These are phyloP conservation scores for Pseudomyrmex concolor DNA, from an alignment of 1,140 invertebrate species.

Conservation along the genomic window DNA sequence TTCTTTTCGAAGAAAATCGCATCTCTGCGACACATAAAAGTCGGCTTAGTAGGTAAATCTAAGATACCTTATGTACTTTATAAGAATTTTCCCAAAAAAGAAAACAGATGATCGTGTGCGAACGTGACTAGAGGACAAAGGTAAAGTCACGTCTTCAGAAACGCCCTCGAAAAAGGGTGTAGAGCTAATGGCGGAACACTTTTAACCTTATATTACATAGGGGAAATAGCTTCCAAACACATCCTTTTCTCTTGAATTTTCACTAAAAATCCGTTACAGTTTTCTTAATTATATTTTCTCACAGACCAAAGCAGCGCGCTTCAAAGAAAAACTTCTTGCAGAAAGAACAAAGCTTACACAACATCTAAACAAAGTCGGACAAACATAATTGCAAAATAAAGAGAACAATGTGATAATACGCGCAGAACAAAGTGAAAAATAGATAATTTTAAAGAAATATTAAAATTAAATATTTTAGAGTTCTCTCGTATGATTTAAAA, in stretches of 20 bases:
- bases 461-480: no score
- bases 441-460: no score
- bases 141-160: constrained; percentile 71
- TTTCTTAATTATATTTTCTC: constrained; percentile 12
- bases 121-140: constrained; percentile 72
- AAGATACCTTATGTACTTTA: constrained; percentile 52
- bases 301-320: neutral
- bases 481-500: no score
- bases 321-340: constrained; percentile 34
- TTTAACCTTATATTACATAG: constrained; percentile 66
- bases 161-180: constrained; percentile 61
- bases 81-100: constrained; percentile 62
- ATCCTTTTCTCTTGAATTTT: constrained; percentile 56
- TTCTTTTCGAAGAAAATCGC: constrained; percentile 14
- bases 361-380: no score
- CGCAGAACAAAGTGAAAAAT: no score
- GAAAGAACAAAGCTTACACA: neutral
- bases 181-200: constrained; percentile 71
- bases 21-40: constrained; percentile 14
- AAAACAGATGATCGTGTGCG: constrained; percentile 61
- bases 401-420: no score
- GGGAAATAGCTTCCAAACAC: constrained; percentile 42
- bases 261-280: constrained; percentile 42
- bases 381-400: no score
- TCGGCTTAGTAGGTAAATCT: constrained; percentile 15